Percentiles rank a stretch among this genome's conserved stretches.
Conservation (phyloP, 2,113 vertebrate genomes). For the Egretta garzetta region DNA sequence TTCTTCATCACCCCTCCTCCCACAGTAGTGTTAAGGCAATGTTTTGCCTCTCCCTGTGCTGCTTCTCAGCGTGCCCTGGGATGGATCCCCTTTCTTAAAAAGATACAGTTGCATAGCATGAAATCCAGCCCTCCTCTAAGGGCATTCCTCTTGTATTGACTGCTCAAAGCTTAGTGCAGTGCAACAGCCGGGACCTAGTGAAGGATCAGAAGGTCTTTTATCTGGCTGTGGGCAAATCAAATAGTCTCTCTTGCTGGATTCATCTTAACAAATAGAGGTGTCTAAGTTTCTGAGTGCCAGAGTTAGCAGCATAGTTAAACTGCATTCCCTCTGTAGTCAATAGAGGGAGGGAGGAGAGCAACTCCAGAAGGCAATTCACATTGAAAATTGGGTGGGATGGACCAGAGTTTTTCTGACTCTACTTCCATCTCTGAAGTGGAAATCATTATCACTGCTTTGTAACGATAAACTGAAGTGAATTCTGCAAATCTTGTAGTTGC, state of each 20-base stretch:
- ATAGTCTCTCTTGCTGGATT: neutral
- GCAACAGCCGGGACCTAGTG: neutral
- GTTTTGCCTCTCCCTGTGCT: neutral
- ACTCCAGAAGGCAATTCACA: neutral
- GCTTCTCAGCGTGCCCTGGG: neutral
- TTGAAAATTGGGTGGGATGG: neutral
- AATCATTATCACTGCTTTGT: neutral
- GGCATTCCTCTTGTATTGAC: neutral
- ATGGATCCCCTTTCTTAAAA: neutral
- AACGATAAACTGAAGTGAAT: neutral
- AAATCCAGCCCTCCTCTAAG: neutral
- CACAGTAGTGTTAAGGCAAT: neutral
- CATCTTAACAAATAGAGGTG: neutral
- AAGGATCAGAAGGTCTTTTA: neutral
- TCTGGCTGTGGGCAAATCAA: neutral
- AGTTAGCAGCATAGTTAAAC: neutral
- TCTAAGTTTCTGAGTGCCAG: neutral
- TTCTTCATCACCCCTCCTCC: neutral
- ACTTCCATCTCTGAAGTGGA: neutral
- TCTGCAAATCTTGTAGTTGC: neutral
- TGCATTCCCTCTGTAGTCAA: neutral
- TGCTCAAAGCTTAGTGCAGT: neutral
- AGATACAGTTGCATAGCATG: neutral
- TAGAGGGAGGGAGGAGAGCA: neutral
- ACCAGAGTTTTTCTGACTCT: neutral